These are phyloP conservation scores for Lobophora halterata DNA, from an alignment of 2,888 invertebrate genomes.

Conservation along the genomic window DNA sequence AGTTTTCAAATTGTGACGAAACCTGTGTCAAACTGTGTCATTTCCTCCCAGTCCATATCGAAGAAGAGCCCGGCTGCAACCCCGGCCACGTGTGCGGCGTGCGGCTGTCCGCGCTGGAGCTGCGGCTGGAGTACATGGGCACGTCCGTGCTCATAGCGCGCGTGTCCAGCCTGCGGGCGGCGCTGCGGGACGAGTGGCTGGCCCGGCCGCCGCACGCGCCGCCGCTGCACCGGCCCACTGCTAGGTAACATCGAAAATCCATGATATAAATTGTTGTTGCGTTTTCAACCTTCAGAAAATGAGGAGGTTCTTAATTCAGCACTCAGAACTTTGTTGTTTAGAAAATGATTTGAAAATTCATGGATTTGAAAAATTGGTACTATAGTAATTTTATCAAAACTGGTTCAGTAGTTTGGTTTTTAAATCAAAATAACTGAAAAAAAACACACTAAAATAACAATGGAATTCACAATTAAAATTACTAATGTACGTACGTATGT, in stretches of 20 bases:
- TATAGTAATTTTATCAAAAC: too few species aligned
- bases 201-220: constrained; percentile 30
- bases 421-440: too few species aligned
- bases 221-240: constrained; percentile 34
- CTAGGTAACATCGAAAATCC: constrained; percentile 23
- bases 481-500: too few species aligned
- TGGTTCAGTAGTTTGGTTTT: too few species aligned
- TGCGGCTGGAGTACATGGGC: constrained; percentile 98
- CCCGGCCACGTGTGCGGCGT: constrained; percentile 93
- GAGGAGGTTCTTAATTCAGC: too few species aligned
- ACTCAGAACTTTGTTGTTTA: too few species aligned
- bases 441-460: too few species aligned
- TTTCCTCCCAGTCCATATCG: constrained; percentile 93
- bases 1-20: too few species aligned
- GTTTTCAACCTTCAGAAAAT: background rate
- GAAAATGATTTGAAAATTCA: too few species aligned
- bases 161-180: constrained; percentile 90
- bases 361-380: too few species aligned
- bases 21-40: background rate
- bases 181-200: constrained; percentile 92
- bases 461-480: too few species aligned
- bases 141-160: constrained; percentile 96
- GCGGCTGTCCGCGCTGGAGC: constrained; percentile 91
- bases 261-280: background rate
- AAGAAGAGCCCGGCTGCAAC: constrained; percentile 93